These are phyloP conservation scores for Lates calcarifer DNA, from an alignment of 2,113 vertebrate species.

Conservation along the genomic window DNA sequence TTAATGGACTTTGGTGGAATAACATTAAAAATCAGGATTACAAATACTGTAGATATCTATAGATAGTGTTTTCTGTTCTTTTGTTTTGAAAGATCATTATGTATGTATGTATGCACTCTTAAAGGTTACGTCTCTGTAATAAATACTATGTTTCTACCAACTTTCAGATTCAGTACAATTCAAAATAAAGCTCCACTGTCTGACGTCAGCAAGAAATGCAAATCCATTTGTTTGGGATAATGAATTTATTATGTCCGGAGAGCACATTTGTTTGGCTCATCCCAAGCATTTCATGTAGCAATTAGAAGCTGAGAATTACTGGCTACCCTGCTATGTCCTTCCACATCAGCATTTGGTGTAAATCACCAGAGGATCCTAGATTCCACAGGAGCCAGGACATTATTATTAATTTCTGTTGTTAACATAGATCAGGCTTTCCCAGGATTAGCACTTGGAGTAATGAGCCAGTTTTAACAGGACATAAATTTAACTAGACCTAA, in stretches of 20 bases:
- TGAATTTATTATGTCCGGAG: neutral
- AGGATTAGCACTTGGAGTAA: conserved; percentile 32
- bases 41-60: neutral
- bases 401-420: conserved; percentile 4
- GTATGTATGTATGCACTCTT: conserved; percentile 18
- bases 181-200: conserved; percentile 44
- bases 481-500: neutral
- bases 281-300: conserved; percentile 1
- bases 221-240: conserved; percentile 6
- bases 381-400: neutral
- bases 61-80: neutral
- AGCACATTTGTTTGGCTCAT: conserved; percentile 4
- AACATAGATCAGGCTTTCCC: neutral
- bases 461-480: conserved; percentile 4
- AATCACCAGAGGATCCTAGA: neutral
- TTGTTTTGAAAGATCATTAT: conserved; percentile 19
- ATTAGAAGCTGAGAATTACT: neutral
- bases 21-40: conserved; percentile 19
- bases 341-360: conserved; percentile 5
- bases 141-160: conserved; percentile 28
- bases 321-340: neutral
- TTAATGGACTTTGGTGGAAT: conserved; percentile 14
- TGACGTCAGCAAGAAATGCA: conserved; percentile 37
- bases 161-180: conserved; percentile 15
- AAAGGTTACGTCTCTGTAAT: conserved; percentile 36